These are phyloP conservation scores for Lasioglossum albipes DNA, from an alignment of 1,140 invertebrate genomes.

Conservation along the genomic window DNA sequence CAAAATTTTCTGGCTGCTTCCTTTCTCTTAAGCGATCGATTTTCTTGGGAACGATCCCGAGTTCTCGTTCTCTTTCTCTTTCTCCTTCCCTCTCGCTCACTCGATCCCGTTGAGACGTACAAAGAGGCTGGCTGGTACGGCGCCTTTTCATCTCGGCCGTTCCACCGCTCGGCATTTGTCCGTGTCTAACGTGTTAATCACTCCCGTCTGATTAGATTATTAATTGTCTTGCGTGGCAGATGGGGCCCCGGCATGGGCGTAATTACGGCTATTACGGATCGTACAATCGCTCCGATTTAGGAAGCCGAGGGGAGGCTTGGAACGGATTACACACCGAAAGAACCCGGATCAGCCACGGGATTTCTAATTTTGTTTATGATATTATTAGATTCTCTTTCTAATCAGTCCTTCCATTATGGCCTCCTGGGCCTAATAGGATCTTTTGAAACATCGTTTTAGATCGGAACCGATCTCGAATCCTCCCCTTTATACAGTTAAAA, in stretches of 20 bases:
- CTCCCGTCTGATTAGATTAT: slow-evolving; percentile 52
- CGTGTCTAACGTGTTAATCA: slow-evolving; percentile 54
- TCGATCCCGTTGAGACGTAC: slow-evolving; percentile 1
- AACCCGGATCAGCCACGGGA: neutral
- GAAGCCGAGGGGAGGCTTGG: slow-evolving; percentile 1
- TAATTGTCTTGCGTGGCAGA: slow-evolving; percentile 48
- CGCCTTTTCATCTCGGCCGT: slow-evolving; percentile 46
- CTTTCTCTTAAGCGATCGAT: neutral
- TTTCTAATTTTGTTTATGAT: neutral
- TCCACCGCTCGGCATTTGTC: slow-evolving; percentile 42
- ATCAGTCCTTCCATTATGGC: neutral
- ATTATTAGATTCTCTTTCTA: neutral
- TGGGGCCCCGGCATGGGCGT: slow-evolving; percentile 39
- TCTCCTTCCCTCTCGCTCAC: too few species aligned
- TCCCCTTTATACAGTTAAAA: too few species aligned
- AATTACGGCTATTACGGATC: slow-evolving; percentile 53
- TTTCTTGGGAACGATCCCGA: slow-evolving; percentile 1
- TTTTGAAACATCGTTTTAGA: too few species aligned
- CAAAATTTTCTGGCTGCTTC: neutral
- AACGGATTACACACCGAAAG: slow-evolving; percentile 35
- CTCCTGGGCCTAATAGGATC: too few species aligned
- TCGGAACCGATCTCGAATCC: too few species aligned
- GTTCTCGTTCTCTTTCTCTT: neutral
- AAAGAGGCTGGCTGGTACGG: slow-evolving; percentile 23
- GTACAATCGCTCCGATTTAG: slow-evolving; percentile 40